phyloP scores from a whole-genome alignment of 2,888 invertebrate species.

The Onchidella celtica region DNA sequence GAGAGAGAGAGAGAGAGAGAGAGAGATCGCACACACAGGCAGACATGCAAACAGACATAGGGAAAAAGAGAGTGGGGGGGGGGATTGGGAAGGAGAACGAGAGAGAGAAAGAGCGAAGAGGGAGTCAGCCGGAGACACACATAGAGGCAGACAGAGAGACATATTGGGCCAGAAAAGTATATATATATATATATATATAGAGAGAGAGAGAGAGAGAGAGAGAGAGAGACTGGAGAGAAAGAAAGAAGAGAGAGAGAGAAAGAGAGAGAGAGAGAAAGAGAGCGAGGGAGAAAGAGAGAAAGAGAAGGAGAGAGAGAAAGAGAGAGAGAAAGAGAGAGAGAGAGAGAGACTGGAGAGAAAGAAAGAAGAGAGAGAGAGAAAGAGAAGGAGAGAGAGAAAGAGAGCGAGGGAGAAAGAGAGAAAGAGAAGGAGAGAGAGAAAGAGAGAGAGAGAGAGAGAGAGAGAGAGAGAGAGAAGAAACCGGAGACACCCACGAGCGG shows the following conservation, averaged over 20 bases:
- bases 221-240: slow-evolving; percentile 23
- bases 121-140: neutral
- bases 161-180: neutral
- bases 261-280: slow-evolving; percentile 13
- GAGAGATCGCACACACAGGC: too few species aligned
- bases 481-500: neutral
- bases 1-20: neutral
- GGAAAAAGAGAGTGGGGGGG: neutral
- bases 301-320: neutral
- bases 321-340: neutral
- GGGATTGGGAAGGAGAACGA: neutral
- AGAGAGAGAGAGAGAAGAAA: neutral
- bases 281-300: neutral
- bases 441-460: too few species aligned
- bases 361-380: neutral
- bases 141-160: neutral
- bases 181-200: neutral
- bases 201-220: slow-evolving; percentile 38
- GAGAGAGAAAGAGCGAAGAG: neutral
- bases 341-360: neutral
- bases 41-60: too few species aligned
- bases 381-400: slow-evolving; percentile 1
- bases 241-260: neutral
- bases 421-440: neutral
- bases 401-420: neutral